Conservation (phyloP, 2,888 invertebrate genomes). For the Pyrgus malvae region DNA sequence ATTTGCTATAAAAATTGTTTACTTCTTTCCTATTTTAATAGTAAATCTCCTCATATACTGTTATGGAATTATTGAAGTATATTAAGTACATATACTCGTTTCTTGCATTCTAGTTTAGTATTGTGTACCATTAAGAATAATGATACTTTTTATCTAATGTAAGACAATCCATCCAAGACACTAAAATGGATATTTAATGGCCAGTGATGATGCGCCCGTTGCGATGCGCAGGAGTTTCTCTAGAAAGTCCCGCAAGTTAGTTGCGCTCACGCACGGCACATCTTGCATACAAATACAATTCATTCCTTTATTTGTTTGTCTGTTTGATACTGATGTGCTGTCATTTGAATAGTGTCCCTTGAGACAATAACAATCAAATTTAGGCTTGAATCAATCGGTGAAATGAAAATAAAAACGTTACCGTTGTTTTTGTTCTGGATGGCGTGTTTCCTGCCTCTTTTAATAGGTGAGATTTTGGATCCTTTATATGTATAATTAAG, state of each 20-base stretch:
- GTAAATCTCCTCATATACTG: no score
- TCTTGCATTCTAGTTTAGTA: no score
- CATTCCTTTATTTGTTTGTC: constrained; percentile 58
- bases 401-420: constrained; percentile 60
- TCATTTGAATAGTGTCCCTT: constrained; percentile 73
- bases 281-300: constrained; percentile 74
- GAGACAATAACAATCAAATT: constrained; percentile 55
- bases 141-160: constrained; percentile 22
- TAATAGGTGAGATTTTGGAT: constrained; percentile 46
- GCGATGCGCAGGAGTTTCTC: constrained; percentile 70
- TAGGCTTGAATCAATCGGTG: constrained; percentile 43
- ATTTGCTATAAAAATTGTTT: no score
- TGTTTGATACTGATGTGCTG: constrained; percentile 59
- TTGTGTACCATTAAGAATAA: constrained; percentile 23
- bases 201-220: constrained; percentile 50
- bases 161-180: constrained; percentile 43
- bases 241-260: constrained; percentile 79
- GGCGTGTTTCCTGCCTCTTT: constrained; percentile 44
- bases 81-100: no score
- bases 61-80: no score
- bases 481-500: constrained; percentile 17
- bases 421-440: constrained; percentile 45
- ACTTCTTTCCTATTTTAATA: no score
- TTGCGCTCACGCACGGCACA: constrained; percentile 62
- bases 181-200: constrained; percentile 51